Evolutionary conservation across 2,888 invertebrate species (phyloP).

Genomic region (Venusia cambrica): DNA sequence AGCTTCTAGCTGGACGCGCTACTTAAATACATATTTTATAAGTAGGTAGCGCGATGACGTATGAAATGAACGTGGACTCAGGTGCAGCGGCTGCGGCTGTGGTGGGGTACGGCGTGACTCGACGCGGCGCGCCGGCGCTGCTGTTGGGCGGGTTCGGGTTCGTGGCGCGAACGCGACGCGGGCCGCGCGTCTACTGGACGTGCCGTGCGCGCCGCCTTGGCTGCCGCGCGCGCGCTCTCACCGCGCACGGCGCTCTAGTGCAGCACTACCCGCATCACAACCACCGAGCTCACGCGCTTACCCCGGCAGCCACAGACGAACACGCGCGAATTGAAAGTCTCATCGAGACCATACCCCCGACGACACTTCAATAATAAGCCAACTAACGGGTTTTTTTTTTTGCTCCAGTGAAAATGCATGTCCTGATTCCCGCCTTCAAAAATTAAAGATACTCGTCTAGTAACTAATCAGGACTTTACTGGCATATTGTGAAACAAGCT

Average conservation of each 20-base stretch:
- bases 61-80: conserved; percentile 37
- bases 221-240: conserved; percentile 64
- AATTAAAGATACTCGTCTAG: no score
- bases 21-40: no score
- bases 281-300: conserved; percentile 54
- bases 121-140: conserved; percentile 68
- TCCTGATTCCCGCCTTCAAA: no score
- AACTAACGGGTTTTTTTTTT: conserved; percentile 1
- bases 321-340: conserved; percentile 66
- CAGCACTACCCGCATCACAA: conserved; percentile 48
- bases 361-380: conserved; percentile 4
- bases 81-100: conserved; percentile 45
- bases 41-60: no score
- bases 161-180: conserved; percentile 68
- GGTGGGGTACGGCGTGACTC: conserved; percentile 66
- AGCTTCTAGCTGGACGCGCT: no score
- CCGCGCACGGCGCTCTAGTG: conserved; percentile 53
- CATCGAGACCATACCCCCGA: conserved; percentile 57
- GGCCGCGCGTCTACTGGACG: conserved; percentile 68
- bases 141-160: conserved; percentile 60
- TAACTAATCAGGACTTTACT: no score
- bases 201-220: conserved; percentile 58
- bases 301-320: conserved; percentile 39
- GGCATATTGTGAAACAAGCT: no score
- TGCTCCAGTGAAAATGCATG: background rate